Percentiles rank a stretch among this genome's conserved stretches.
Evolutionary conservation across 2,888 invertebrate genomes (phyloP).

Genomic region (Chymomyza procnemis): DNA sequence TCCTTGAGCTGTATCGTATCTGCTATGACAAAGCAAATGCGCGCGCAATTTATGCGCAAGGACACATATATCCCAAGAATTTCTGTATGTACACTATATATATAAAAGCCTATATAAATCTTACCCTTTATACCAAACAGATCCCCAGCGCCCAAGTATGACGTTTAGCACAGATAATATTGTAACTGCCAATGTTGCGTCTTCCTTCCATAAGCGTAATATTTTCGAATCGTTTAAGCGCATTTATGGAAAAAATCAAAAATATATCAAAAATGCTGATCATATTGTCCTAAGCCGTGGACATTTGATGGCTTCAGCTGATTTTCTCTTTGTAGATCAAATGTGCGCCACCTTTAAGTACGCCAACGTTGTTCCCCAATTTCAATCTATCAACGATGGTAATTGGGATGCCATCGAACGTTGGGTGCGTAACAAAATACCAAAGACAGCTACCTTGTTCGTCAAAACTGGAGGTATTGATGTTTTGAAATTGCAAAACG

Average conservation of each 20-base stretch:
- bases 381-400: slow-evolving; percentile 80
- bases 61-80: neutral
- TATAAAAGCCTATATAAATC: too few species aligned
- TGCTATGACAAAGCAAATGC: slow-evolving; percentile 7
- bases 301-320: slow-evolving; percentile 79
- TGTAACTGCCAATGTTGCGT: slow-evolving; percentile 20
- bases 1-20: slow-evolving; percentile 31
- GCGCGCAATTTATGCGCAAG: slow-evolving; percentile 3
- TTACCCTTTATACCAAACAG: neutral
- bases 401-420: slow-evolving; percentile 80
- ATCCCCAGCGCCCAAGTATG: slow-evolving; percentile 21
- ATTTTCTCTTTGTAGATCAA: slow-evolving; percentile 78
- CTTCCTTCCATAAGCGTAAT: slow-evolving; percentile 13
- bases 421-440: slow-evolving; percentile 56
- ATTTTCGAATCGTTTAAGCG: slow-evolving; percentile 23
- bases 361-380: slow-evolving; percentile 80
- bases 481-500: slow-evolving; percentile 7
- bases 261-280: slow-evolving; percentile 15
- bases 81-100: slow-evolving; percentile 6
- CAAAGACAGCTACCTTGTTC: slow-evolving; percentile 9
- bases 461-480: slow-evolving; percentile 32
- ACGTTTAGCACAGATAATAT: slow-evolving; percentile 24
- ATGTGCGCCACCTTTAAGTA: slow-evolving; percentile 79
- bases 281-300: slow-evolving; percentile 75
- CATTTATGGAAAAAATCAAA: slow-evolving; percentile 33